phyloP scores from a whole-genome alignment of 2,113 vertebrate species.

The Charadrius vociferus region DNA sequence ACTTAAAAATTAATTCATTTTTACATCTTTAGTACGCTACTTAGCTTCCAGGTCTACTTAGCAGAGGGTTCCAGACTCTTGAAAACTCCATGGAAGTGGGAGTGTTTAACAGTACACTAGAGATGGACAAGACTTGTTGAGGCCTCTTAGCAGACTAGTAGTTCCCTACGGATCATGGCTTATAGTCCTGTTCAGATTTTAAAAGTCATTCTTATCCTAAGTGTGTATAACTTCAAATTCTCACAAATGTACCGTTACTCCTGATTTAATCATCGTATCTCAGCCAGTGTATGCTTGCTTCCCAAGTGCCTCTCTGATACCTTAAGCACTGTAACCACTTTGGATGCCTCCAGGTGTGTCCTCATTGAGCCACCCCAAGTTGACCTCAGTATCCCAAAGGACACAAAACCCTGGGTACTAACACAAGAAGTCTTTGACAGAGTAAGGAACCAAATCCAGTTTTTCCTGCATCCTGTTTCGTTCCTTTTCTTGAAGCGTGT shows the following conservation, averaged over 20 bases:
- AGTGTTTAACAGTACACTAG: not conserved
- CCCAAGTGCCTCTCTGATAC: not conserved
- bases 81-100: not conserved
- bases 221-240: not conserved
- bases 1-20: not conserved
- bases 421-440: not conserved
- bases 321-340: not conserved
- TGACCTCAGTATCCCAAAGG: not conserved
- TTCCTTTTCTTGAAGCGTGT: slow-evolving; percentile 33
- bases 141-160: not conserved
- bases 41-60: not conserved
- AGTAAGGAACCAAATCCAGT: not conserved
- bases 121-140: not conserved
- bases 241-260: not conserved
- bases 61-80: not conserved
- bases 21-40: not conserved
- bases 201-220: not conserved
- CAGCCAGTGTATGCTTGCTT: not conserved
- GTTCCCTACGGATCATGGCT: not conserved
- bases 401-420: not conserved
- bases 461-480: not conserved
- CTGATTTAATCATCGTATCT: not conserved
- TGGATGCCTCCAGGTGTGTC: not conserved
- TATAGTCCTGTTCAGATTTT: not conserved
- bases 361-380: not conserved